These are phyloP conservation scores for Didymodactylos carnosus DNA, from an alignment of 2,888 invertebrate genomes.

Conservation along the genomic window DNA sequence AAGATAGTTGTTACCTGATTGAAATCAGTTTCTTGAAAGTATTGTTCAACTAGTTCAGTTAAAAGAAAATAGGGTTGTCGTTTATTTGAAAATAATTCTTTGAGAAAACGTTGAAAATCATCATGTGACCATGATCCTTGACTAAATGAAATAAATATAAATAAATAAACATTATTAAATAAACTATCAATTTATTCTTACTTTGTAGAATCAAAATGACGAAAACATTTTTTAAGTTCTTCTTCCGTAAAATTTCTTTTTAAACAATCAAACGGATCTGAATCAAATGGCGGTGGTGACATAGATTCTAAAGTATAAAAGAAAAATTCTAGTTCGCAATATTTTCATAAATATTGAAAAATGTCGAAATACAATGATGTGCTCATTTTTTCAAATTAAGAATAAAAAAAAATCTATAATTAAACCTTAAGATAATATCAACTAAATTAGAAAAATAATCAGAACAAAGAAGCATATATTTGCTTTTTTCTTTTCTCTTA, in stretches of 20 bases:
- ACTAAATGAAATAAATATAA: not conserved
- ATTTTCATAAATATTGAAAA: too few species aligned
- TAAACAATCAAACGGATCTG: not conserved
- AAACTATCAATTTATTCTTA: not conserved
- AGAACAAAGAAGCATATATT: too few species aligned
- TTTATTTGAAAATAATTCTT: constrained; percentile 8
- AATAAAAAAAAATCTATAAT: too few species aligned
- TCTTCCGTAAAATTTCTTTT: not conserved
- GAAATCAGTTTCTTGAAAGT: constrained; percentile 3
- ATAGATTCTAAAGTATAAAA: too few species aligned
- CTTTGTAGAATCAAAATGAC: constrained; percentile 5
- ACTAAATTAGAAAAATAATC: too few species aligned
- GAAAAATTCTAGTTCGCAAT: too few species aligned
- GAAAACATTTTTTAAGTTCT: constrained; percentile 4
- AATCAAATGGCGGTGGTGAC: not conserved
- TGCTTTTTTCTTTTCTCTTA: too few species aligned
- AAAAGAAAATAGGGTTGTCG: constrained; percentile 8
- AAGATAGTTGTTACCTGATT: not conserved
- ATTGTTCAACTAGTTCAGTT: constrained; percentile 1
- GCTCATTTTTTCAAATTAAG: too few species aligned
- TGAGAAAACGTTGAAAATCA: constrained; percentile 11
- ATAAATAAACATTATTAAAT: not conserved
- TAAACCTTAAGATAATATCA: too few species aligned
- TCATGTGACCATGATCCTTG: not conserved
- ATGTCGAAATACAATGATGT: too few species aligned